These are phyloP conservation scores for Eira barbara DNA, from an alignment of 2,113 vertebrate species.

Conservation along the genomic window DNA sequence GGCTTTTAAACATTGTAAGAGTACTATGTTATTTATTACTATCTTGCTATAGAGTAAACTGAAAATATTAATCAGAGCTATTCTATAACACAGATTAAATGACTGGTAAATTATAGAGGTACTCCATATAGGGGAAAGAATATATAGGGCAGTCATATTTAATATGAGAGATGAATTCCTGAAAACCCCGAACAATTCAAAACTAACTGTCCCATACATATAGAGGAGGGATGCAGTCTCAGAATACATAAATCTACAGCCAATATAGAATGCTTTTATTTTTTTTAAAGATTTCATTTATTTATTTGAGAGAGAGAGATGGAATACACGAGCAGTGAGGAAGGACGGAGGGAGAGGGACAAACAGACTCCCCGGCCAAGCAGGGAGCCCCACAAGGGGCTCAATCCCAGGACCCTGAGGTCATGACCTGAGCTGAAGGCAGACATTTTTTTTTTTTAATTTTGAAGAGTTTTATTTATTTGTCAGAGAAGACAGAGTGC, in stretches of 20 bases:
- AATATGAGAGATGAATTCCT: slow-evolving; percentile 30
- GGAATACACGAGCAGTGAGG: no score
- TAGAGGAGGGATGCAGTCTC: background rate
- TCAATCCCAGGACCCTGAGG: no score
- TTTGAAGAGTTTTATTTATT: no score
- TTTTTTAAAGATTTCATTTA: background rate
- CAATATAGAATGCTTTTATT: background rate
- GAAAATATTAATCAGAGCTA: slow-evolving; percentile 39
- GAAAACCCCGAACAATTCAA: slow-evolving; percentile 52
- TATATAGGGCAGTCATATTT: slow-evolving; percentile 9
- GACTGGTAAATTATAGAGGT: slow-evolving; percentile 35
- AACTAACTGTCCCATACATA: slow-evolving; percentile 13
- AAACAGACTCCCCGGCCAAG: no score
- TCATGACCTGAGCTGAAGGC: no score
- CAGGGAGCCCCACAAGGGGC: no score
- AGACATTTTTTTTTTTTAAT: no score
- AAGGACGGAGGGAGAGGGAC: no score
- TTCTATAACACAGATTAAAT: slow-evolving; percentile 53
- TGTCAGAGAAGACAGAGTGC: no score
- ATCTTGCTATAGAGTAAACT: slow-evolving; percentile 29
- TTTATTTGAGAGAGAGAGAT: background rate
- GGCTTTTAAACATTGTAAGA: background rate
- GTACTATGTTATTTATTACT: slow-evolving; percentile 21
- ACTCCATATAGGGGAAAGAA: slow-evolving; percentile 50
- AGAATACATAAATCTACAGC: background rate